These are phyloP conservation scores for Hyposoter dolosus DNA, from an alignment of 2,888 invertebrate genomes.

Conservation along the genomic window DNA sequence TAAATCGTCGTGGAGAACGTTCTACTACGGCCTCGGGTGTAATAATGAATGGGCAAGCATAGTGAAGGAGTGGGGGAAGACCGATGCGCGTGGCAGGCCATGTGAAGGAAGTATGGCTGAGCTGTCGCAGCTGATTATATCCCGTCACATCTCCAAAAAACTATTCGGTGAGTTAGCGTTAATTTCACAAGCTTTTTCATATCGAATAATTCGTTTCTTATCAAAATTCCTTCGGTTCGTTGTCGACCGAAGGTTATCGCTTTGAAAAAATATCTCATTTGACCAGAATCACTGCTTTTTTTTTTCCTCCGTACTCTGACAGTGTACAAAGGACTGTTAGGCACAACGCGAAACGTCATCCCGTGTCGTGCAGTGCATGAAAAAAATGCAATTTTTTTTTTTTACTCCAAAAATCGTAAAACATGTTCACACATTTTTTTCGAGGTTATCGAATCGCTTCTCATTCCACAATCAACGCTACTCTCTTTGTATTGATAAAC, in stretches of 20 bases:
- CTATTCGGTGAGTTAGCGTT: slow-evolving; percentile 80
- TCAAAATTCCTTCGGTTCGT: neutral
- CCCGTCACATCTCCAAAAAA: slow-evolving; percentile 73
- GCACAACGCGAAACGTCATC: slow-evolving; percentile 8
- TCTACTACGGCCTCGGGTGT: slow-evolving; percentile 4
- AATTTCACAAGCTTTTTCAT: neutral
- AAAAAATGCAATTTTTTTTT: neutral
- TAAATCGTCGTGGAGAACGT: slow-evolving; percentile 1
- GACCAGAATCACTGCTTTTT: neutral
- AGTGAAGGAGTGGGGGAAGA: slow-evolving; percentile 33
- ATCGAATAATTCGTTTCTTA: neutral
- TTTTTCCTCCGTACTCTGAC: neutral
- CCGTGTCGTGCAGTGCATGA: neutral
- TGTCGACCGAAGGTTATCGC: neutral
- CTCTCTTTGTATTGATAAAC: slow-evolving; percentile 12
- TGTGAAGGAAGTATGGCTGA: slow-evolving; percentile 78
- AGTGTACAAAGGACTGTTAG: slow-evolving; percentile 14
- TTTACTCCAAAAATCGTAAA: neutral
- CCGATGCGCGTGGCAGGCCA: slow-evolving; percentile 64
- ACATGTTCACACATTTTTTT: neutral
- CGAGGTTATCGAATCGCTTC: neutral
- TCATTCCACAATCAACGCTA: neutral
- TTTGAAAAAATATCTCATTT: neutral
- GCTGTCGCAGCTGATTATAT: slow-evolving; percentile 80
- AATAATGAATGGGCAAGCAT: slow-evolving; percentile 53